Evolutionary conservation across 2,113 vertebrate genomes (phyloP).

Genomic region (Patagioenas fasciata): DNA sequence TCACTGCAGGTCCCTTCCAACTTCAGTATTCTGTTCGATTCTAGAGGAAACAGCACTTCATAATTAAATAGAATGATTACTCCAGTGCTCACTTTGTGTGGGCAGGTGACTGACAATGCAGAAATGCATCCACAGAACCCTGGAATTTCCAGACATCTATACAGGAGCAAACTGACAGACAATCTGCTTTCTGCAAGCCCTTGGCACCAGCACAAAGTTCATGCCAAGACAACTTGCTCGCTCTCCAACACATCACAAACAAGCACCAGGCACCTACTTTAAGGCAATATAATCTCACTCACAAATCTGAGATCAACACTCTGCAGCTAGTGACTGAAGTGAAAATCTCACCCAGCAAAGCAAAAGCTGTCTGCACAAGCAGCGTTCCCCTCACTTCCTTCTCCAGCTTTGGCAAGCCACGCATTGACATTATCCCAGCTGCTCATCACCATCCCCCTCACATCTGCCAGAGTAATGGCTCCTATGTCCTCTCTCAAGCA

Average conservation of each 20-base stretch:
- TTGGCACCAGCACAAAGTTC: constrained; percentile 40
- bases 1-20: not conserved
- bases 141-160: constrained; percentile 6
- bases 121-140: not conserved
- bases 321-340: not conserved
- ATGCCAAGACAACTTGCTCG: constrained; percentile 16
- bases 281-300: constrained; percentile 27
- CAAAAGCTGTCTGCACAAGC: not conserved
- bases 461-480: not conserved
- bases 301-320: constrained; percentile 36
- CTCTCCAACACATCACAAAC: constrained; percentile 38
- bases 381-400: constrained; percentile 10
- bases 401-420: not conserved
- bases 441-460: constrained; percentile 12
- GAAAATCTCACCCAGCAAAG: not conserved
- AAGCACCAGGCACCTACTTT: constrained; percentile 25
- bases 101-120: not conserved
- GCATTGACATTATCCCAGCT: not conserved
- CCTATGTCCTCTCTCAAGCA: not conserved
- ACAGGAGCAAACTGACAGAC: constrained; percentile 15
- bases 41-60: not conserved
- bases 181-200: constrained; percentile 40
- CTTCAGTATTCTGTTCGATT: not conserved
- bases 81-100: not conserved
- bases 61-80: not conserved